phyloP scores from a whole-genome alignment of 2,797 vertebrate genomes.

The Poeciliopsis presidionis region DNA sequence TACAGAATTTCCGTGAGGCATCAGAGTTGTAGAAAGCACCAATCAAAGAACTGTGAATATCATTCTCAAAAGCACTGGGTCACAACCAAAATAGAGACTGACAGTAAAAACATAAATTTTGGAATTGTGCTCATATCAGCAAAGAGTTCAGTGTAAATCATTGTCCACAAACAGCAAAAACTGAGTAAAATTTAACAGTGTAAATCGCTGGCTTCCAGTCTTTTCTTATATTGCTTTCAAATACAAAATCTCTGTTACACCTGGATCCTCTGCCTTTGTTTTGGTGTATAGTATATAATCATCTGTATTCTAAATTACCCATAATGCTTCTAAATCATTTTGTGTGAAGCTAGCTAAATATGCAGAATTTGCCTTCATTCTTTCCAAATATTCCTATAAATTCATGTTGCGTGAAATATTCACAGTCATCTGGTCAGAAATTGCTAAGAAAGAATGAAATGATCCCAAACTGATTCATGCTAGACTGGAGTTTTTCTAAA shows the following conservation, averaged over 20 bases:
- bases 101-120: neutral
- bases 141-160: conserved; percentile 8
- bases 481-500: conserved; percentile 8
- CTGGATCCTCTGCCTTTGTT: neutral
- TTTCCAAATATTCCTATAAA: neutral
- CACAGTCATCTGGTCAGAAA: neutral
- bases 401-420: neutral
- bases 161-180: neutral
- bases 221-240: conserved; percentile 21
- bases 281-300: neutral
- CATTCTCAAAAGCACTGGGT: neutral
- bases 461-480: conserved; percentile 1
- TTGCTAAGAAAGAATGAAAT: neutral
- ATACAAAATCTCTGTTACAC: neutral
- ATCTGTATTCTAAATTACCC: conserved; percentile 10
- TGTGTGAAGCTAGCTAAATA: neutral
- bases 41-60: neutral
- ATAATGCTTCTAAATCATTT: neutral
- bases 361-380: neutral
- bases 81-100: neutral
- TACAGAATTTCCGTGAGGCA: neutral
- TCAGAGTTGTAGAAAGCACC: neutral
- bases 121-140: neutral
- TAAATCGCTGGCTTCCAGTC: neutral
- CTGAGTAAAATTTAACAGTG: conserved; percentile 11